These are phyloP conservation scores for Enteromius paludinosus DNA, from an alignment of 2,797 vertebrate species.

Conservation along the genomic window DNA sequence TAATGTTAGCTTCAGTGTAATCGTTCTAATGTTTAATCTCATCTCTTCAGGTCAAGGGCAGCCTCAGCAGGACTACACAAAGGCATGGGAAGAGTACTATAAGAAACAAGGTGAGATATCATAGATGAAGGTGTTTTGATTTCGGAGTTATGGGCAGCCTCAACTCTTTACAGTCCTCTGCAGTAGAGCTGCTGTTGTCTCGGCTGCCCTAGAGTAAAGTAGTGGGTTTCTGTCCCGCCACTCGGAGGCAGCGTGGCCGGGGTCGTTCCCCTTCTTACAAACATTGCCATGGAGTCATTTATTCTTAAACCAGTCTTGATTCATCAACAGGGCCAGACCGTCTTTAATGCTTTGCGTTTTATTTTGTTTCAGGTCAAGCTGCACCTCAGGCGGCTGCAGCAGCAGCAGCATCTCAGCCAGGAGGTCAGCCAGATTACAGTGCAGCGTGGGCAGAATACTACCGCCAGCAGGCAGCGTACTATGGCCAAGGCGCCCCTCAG, in stretches of 20 bases:
- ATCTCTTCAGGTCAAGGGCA: conserved; percentile 80
- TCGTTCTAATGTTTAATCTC: not conserved
- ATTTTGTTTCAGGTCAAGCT: conserved; percentile 84
- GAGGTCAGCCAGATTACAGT: conserved; percentile 95
- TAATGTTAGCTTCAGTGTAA: not conserved
- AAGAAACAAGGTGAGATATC: conserved; percentile 83
- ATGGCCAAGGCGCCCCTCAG: conserved; percentile 95
- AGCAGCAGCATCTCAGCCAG: conserved; percentile 84
- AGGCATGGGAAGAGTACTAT: conserved; percentile 87
- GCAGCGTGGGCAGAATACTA: conserved; percentile 98
- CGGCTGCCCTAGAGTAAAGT: conserved; percentile 74
- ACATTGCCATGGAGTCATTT: not conserved
- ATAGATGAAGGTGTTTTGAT: too few species aligned
- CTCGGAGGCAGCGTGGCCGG: conserved; percentile 68
- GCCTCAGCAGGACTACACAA: conserved; percentile 84
- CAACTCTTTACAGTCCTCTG: conserved; percentile 60
- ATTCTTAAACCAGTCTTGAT: not conserved
- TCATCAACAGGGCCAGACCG: not conserved
- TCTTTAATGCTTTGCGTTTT: not conserved
- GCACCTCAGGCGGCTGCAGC: conserved; percentile 92
- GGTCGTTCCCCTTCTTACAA: conserved; percentile 84
- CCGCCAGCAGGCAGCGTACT: conserved; percentile 95
- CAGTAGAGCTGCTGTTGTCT: conserved; percentile 70
- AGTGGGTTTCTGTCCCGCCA: conserved; percentile 81
- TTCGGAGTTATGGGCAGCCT: conserved; percentile 64